These are phyloP conservation scores for Notarius quadriscutis DNA, from an alignment of 2,113 vertebrate species.

Conservation along the genomic window DNA sequence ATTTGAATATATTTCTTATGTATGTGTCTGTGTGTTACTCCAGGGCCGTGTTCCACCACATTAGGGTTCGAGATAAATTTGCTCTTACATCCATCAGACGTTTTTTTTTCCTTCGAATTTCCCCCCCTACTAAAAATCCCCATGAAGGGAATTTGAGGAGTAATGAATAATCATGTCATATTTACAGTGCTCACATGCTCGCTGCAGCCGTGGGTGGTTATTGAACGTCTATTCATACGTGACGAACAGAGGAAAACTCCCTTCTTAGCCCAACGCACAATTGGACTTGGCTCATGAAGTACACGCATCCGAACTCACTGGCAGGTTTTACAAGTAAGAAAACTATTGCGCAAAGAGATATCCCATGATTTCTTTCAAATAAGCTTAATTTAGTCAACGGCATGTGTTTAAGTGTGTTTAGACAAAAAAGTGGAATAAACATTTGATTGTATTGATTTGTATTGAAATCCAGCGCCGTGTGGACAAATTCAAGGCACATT, in stretches of 20 bases:
- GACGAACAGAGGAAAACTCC: constrained; percentile 18
- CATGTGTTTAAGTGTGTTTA: background rate
- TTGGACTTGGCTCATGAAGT: background rate
- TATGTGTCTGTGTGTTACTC: background rate
- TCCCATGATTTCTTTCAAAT: background rate
- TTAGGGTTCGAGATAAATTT: constrained; percentile 2
- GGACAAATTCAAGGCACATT: background rate
- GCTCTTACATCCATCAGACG: constrained; percentile 13
- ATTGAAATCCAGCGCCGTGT: background rate
- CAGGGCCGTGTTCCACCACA: background rate
- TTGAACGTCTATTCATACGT: background rate
- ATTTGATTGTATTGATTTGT: background rate
- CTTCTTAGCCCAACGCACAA: constrained; percentile 10
- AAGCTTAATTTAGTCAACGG: background rate
- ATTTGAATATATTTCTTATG: constrained; percentile 6
- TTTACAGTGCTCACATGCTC: background rate
- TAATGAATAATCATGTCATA: constrained; percentile 23
- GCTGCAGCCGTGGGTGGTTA: background rate
- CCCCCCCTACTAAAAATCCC: background rate
- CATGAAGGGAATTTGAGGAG: constrained; percentile 11
- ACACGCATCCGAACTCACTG: background rate
- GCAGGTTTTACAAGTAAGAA: background rate
- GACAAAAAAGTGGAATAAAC: background rate
- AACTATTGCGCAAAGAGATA: background rate
- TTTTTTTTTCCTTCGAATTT: background rate